A percentile compares a stretch with the other conserved stretches of the same genome.
Evolutionary conservation across 2,113 vertebrate species (phyloP).

Genomic region (Epinephelus fuscoguttatus): DNA sequence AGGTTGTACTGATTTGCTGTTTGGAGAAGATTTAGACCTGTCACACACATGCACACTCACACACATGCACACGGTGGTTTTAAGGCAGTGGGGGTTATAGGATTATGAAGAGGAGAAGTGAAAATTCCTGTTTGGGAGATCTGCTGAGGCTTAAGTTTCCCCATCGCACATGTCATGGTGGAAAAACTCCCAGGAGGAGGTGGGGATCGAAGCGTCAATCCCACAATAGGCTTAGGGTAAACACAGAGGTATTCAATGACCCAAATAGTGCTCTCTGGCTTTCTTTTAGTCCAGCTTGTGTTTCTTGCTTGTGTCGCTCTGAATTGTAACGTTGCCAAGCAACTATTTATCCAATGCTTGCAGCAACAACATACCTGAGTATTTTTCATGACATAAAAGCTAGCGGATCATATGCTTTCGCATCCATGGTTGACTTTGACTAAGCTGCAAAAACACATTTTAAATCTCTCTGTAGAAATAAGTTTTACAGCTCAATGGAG

Average conservation of each 20-base stretch:
- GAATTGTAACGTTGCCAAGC: slow-evolving; percentile 69
- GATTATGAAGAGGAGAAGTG: slow-evolving; percentile 82
- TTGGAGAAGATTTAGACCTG: slow-evolving; percentile 83
- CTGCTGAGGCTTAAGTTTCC: slow-evolving; percentile 78
- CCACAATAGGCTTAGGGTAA: slow-evolving; percentile 71
- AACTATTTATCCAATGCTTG: slow-evolving; percentile 50
- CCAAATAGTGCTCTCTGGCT: slow-evolving; percentile 58
- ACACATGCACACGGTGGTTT: slow-evolving; percentile 63
- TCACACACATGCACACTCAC: slow-evolving; percentile 65
- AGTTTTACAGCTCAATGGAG: neutral
- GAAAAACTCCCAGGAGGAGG: slow-evolving; percentile 77
- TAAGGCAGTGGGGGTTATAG: slow-evolving; percentile 69
- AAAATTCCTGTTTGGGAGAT: slow-evolving; percentile 82
- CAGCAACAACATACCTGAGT: slow-evolving; percentile 61
- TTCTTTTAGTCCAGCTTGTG: slow-evolving; percentile 66
- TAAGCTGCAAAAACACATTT: slow-evolving; percentile 25
- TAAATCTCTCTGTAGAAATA: neutral
- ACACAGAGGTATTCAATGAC: slow-evolving; percentile 77
- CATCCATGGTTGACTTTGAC: slow-evolving; percentile 27
- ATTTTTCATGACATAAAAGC: slow-evolving; percentile 53
- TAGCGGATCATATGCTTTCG: slow-evolving; percentile 43
- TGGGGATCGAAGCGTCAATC: slow-evolving; percentile 72
- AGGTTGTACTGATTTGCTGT: slow-evolving; percentile 75
- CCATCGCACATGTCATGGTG: slow-evolving; percentile 69
- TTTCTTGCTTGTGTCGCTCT: slow-evolving; percentile 63